Evolutionary conservation across 2,888 invertebrate species (phyloP), one percentile per base, ranked within the genome.

Genomic region (Apotomis turbidana): DNA sequence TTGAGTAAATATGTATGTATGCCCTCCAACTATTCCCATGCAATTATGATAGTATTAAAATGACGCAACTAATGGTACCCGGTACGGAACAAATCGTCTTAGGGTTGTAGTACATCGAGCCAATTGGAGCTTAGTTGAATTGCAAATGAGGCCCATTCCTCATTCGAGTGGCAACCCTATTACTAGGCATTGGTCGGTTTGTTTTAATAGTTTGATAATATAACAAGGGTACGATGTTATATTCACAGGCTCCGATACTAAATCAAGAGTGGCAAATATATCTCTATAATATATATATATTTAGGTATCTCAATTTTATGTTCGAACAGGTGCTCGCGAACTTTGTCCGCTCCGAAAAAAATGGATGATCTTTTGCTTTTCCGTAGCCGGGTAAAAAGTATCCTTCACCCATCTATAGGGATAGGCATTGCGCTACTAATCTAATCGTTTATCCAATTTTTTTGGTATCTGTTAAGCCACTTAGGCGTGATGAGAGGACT

Each of bases 81-180:
- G 52, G 55, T 38, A 15, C 36, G 55, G 64, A 46, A 66, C 66
- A 71, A 70, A 67, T 51, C 55, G 67, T 71, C 71, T 71, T 67
- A 71, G 55, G 71, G 67, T 61, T 67, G 71, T 71, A 60, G 49
- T 5, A 71, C 71, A 64, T 51, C 4, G 55, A 49, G 46, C 67
- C 71, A 71, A 71, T 71, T 61, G 67, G n/a, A 60, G 46, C 38
- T 49, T 67, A 60, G 55, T 71, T 61, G 71, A 71, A 67, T 71
- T 71, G 71, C 67, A 71, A 71, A 71, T 71, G 67, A 71, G 67
- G 6, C 58, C 60, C 71, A 66, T 71, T 57, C 61, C 67, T 71
- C 71, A 71, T 71, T 63, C 60, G 41, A 49, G 41, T 57, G 67
- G 49, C 61, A 71, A 55, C 71, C 71, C 66, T 71, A 71, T 71